Evolutionary conservation across 1,140 invertebrate genomes (phyloP).

Genomic region (Euura lappo): DNA sequence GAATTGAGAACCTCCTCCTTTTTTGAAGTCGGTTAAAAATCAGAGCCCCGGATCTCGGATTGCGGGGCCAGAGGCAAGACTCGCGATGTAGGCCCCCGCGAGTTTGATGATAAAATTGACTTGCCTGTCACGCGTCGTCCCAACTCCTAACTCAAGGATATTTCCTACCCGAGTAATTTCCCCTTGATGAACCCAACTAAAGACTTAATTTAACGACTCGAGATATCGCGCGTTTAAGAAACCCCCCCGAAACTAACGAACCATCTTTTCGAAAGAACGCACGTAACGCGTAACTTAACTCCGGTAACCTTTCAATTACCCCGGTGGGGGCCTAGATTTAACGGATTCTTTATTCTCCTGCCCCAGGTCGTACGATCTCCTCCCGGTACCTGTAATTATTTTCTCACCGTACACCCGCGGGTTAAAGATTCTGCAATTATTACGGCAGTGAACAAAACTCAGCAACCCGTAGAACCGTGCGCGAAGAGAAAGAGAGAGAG

Average conservation of each 20-base stretch:
- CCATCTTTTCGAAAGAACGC: slow-evolving; percentile 1
- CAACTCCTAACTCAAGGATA: not conserved
- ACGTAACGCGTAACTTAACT: slow-evolving; percentile 1
- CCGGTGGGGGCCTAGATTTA: too few species aligned
- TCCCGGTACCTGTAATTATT: not conserved
- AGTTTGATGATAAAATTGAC: not conserved
- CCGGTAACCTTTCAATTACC: not conserved
- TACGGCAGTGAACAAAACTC: not conserved
- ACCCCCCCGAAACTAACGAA: not conserved
- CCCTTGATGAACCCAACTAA: not conserved
- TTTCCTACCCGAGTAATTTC: not conserved
- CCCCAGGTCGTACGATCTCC: too few species aligned
- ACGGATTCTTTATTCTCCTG: too few species aligned
- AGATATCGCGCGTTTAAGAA: not conserved
- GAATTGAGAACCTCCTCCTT: too few species aligned
- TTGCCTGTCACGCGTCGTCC: not conserved
- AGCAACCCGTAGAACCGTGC: not conserved
- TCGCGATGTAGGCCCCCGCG: too few species aligned
- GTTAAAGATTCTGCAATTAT: not conserved
- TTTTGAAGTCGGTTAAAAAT: too few species aligned
- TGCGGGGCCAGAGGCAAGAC: too few species aligned
- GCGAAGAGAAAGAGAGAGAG: not conserved
- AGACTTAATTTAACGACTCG: slow-evolving; percentile 3
- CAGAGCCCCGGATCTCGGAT: too few species aligned
- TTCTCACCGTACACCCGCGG: not conserved